These are phyloP conservation scores for Oreotrochilus melanogaster DNA, from an alignment of 2,113 vertebrate species.

Conservation along the genomic window DNA sequence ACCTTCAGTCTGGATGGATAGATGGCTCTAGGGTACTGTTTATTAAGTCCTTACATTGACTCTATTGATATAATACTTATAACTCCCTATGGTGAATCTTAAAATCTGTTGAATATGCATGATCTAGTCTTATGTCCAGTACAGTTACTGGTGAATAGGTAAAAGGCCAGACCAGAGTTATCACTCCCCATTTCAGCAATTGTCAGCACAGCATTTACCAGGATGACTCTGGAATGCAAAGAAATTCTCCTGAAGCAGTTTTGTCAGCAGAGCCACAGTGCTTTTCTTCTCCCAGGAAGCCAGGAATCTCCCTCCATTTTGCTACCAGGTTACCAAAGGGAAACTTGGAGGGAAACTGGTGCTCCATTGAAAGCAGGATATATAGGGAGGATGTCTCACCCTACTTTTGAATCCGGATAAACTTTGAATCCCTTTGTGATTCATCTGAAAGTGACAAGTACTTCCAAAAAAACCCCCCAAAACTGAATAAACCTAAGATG, in stretches of 20 bases:
- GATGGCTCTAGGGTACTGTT: background rate
- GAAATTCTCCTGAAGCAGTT: background rate
- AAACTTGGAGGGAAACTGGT: background rate
- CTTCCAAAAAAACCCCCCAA: fast-evolving
- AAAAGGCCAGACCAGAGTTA: background rate
- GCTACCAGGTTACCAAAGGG: background rate
- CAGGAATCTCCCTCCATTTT: background rate
- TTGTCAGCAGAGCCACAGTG: background rate
- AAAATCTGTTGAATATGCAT: background rate
- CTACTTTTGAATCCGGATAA: background rate
- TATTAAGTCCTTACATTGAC: fast-evolving
- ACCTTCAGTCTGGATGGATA: background rate
- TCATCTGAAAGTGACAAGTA: background rate
- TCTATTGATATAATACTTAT: background rate
- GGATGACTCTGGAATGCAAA: background rate
- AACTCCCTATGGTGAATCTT: background rate
- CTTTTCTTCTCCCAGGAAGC: background rate
- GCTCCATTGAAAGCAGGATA: background rate
- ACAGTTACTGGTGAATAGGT: background rate
- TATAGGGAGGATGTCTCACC: background rate
- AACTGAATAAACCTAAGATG: background rate
- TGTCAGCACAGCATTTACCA: background rate
- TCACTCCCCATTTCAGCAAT: background rate
- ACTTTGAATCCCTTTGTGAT: background rate
- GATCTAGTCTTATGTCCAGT: background rate